Conservation (phyloP, 2,113 vertebrate genomes). For the Irena cyanogastra region DNA sequence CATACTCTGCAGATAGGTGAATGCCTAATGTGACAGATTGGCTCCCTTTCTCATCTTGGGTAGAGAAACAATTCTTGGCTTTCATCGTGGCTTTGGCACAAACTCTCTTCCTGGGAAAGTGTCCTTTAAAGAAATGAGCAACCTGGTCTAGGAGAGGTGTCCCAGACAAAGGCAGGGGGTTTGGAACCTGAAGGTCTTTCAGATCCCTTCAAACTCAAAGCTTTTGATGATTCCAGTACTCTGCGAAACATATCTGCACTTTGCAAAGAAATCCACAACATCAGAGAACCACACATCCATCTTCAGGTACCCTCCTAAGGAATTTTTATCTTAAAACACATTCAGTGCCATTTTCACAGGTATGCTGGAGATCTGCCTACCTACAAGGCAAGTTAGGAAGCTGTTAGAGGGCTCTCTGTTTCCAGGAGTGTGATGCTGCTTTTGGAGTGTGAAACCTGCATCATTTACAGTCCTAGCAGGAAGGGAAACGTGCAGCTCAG, state of each 20-base stretch:
- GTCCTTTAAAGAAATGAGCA: background rate
- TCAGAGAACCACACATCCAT: background rate
- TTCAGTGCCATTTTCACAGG: background rate
- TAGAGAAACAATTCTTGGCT: background rate
- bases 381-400: background rate
- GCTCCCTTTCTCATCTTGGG: background rate
- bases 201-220: background rate
- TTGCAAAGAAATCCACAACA: background rate
- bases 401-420: background rate
- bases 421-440: background rate
- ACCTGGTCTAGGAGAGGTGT: background rate
- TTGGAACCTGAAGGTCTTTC: background rate
- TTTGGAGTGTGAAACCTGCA: background rate
- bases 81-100: background rate
- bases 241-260: background rate
- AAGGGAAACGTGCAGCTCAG: fast-evolving
- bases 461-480: background rate
- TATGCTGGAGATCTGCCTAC: background rate
- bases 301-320: background rate
- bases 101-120: background rate
- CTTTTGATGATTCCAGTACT: background rate
- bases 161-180: too few relatives aligned
- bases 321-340: background rate
- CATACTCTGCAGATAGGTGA: background rate
- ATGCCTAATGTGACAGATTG: background rate